Base-by-base conservation (phyloP, 2,888 invertebrate genomes). In the Zelleria hepariella region DNA sequence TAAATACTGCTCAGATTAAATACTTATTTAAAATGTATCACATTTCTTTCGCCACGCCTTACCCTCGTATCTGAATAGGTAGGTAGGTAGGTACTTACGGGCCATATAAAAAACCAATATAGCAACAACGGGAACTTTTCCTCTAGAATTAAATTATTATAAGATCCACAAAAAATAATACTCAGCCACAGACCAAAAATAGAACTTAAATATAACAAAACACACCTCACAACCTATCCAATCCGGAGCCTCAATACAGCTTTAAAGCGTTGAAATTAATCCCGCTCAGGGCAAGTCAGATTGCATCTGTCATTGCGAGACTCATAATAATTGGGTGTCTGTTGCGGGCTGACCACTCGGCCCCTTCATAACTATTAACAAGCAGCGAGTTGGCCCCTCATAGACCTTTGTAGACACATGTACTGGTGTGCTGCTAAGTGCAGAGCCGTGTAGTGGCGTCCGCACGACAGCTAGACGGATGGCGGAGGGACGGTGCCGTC, bases 391-490 rank as follows among this genome's bases (percentile, higher is more conserved):
- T 75, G 72, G 77, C 74, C 80, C 77, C 77, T 77, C 75, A 73
- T 74, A 72, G 72, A 69, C 70, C 32, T 42, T 42, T 42, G 70
- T 76, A 77, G 80, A 84, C 82, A 83, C 77, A 79, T 81, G 81
- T 81, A 78, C 70, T 76, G 74, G 77, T 71, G 72, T 70, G 72
- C 73, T 80, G 82, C 76, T 83, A 84, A 85, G 85, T 85, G 85
- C 85, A 82, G 72, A 82, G 72, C 77, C 80, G 70, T 84, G 84
- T 84, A 75, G 75, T 71, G 72, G 73, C 72, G 73, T 63, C 68
- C 73, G 65, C 65, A 61, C 75, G 81, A 79, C 81, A 84, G 80
- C 60, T 82, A 85, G 85, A 86, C 83, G 77, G 83, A 86, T 86
- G 77, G 81, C 73, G 72, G 67, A 73, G 72, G 69, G 73, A 73